phyloP scores from a whole-genome alignment of 2,113 vertebrate species.

The Ifrita kowaldi region DNA sequence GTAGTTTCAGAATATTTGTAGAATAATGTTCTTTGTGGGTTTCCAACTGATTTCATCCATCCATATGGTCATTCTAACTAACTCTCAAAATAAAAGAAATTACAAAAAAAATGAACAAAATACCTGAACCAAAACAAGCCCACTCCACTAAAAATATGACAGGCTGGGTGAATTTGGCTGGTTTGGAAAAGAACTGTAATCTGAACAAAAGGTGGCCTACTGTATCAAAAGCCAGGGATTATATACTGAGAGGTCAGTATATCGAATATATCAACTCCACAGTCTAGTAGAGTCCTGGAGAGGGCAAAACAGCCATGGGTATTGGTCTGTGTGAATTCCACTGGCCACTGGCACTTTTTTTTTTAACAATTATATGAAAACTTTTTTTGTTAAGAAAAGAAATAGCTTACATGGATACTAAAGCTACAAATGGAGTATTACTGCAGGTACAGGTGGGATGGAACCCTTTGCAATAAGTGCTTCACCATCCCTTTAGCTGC shows the following conservation, averaged over 20 bases:
- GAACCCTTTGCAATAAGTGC: not conserved
- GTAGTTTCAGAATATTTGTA: not conserved
- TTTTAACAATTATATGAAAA: not conserved
- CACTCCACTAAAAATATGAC: not conserved
- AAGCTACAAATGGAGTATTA: not conserved
- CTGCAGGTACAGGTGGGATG: not conserved
- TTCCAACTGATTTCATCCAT: not conserved
- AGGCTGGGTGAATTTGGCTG: not conserved
- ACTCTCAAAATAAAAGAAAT: not conserved
- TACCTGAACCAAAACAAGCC: not conserved
- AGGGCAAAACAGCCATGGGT: not conserved
- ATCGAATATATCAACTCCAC: fast-evolving
- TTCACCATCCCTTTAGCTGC: not conserved
- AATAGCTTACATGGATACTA: not conserved
- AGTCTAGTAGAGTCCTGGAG: not conserved
- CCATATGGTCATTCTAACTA: not conserved
- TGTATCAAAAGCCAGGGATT: not conserved
- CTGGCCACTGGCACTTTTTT: not conserved
- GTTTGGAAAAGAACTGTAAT: not conserved
- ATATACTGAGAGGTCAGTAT: not conserved
- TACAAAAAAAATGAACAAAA: not conserved
- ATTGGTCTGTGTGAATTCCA: not conserved
- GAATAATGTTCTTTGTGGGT: not conserved
- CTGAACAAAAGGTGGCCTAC: not conserved
- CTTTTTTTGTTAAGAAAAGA: not conserved